These are phyloP conservation scores for Caenorhabditis japonica DNA, from an alignment of 2,888 invertebrate genomes.

Conservation along the genomic window DNA sequence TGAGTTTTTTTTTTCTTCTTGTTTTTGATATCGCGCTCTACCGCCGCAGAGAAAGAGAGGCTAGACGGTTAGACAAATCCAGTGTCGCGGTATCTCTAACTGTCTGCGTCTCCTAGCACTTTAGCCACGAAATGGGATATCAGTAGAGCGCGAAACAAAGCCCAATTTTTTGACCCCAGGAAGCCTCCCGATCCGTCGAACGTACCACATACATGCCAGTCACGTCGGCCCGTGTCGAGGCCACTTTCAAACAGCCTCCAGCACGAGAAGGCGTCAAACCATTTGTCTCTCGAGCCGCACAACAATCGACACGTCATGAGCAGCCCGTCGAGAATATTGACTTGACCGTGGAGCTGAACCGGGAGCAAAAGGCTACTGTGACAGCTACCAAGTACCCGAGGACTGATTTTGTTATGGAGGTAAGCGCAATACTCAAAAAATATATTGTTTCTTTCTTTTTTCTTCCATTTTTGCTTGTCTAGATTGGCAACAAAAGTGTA, in stretches of 20 bases:
- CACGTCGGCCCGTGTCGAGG: constrained; percentile 44
- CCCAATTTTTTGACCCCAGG: constrained; percentile 4
- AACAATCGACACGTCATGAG: constrained; percentile 11
- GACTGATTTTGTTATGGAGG: constrained; percentile 43
- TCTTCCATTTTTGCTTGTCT: too few relatives aligned
- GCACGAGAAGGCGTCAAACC: constrained; percentile 49
- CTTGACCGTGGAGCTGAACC: constrained; percentile 61
- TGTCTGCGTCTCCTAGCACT: too few relatives aligned
- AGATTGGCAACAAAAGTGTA: too few relatives aligned
- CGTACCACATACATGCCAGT: constrained; percentile 48
- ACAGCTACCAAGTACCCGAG: constrained; percentile 59
- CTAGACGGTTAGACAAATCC: too few relatives aligned
- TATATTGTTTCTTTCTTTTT: too few relatives aligned
- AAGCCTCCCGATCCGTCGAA: constrained; percentile 20
- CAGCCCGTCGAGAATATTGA: constrained; percentile 48
- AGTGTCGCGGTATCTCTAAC: too few relatives aligned
- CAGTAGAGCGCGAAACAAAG: too few relatives aligned
- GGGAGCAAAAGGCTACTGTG: constrained; percentile 64
- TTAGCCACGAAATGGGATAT: too few relatives aligned
- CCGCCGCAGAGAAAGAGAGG: too few relatives aligned
- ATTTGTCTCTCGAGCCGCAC: constrained; percentile 42
- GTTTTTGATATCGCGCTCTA: too few relatives aligned
- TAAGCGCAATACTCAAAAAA: too few relatives aligned
- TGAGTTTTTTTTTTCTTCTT: constrained; percentile 4
- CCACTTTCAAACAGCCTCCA: constrained; percentile 50